phyloP scores from a whole-genome alignment of 2,113 vertebrate genomes.

The Pleuronectes platessa region DNA sequence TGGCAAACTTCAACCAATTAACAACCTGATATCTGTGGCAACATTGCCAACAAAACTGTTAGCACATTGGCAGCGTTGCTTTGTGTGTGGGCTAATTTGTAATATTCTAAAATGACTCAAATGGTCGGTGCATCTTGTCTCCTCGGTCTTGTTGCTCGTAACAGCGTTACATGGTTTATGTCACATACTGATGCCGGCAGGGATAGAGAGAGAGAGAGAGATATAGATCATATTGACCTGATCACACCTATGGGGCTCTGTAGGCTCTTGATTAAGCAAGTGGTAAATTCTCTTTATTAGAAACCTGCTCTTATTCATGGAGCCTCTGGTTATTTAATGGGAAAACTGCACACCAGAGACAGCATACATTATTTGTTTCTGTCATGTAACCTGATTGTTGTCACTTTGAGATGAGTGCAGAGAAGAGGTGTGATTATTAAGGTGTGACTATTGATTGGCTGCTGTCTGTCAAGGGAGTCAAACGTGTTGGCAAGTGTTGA shows the following conservation, averaged over 20 bases:
- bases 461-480: background rate
- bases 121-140: background rate
- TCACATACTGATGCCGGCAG: background rate
- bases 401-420: background rate
- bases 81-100: background rate
- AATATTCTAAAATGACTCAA: background rate
- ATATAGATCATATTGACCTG: conserved; percentile 28
- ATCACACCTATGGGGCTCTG: conserved; percentile 7
- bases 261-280: conserved; percentile 10
- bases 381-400: background rate
- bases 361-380: conserved; percentile 3
- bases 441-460: conserved; percentile 24
- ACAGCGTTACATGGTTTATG: background rate
- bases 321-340: conserved; percentile 18
- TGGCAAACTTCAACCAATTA: no score
- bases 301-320: conserved; percentile 22
- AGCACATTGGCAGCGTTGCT: background rate
- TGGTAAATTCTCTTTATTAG: conserved; percentile 36
- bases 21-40: background rate
- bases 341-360: conserved; percentile 21
- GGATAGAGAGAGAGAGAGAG: background rate
- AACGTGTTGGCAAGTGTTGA: background rate
- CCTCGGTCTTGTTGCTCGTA: background rate
- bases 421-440: conserved; percentile 14
- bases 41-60: background rate